Conservation (phyloP, 37 sponge, comb jelly and placozoan species). For the Dysidea cf. avara region DNA sequence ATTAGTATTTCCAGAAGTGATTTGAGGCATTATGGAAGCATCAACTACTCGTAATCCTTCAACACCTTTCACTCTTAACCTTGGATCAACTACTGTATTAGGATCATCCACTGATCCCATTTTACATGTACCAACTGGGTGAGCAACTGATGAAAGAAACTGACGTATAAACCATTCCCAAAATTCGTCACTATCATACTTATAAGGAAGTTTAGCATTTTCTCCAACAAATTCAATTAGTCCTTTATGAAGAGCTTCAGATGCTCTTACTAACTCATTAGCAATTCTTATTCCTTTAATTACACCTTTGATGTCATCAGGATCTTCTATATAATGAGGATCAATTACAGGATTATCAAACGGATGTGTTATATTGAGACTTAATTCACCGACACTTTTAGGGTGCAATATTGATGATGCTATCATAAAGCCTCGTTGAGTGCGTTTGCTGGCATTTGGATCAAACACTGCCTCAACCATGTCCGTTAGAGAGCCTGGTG, state of each 20-base stretch:
- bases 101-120: slow-evolving; percentile 71
- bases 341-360: slow-evolving; percentile 59
- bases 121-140: too few species aligned
- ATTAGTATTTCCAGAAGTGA: slow-evolving; percentile 71
- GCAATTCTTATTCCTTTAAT: slow-evolving; percentile 53
- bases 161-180: slow-evolving; percentile 69
- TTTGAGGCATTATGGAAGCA: too few species aligned
- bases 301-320: slow-evolving; percentile 54
- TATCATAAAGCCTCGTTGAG: neutral
- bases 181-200: slow-evolving; percentile 56
- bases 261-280: slow-evolving; percentile 43
- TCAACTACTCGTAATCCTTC: too few species aligned
- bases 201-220: slow-evolving; percentile 27
- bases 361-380: slow-evolving; percentile 30
- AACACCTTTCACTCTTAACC: slow-evolving; percentile 79
- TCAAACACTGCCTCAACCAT: slow-evolving; percentile 23
- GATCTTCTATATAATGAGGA: slow-evolving; percentile 71
- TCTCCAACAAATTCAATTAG: slow-evolving; percentile 26
- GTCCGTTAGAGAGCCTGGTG: neutral
- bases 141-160: slow-evolving; percentile 60
- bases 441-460: neutral
- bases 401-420: slow-evolving; percentile 53
- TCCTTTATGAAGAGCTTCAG: too few species aligned
- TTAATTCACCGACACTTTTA: slow-evolving; percentile 64
- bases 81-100: slow-evolving; percentile 66